Conservation (phyloP, 2,797 vertebrate species). For the Enteromius radiatus region DNA sequence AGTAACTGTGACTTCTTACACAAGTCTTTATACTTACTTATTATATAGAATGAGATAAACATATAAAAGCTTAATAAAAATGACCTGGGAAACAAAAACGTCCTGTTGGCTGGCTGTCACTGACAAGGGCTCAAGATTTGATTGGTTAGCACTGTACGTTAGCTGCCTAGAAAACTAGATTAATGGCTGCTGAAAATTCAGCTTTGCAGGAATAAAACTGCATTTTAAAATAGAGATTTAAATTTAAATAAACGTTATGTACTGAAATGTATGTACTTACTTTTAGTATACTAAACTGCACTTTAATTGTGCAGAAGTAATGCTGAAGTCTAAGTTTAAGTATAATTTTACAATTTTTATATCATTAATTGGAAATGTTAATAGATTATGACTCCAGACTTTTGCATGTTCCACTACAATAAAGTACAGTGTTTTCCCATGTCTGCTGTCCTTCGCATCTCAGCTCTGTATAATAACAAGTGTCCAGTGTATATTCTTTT, state of each 20-base stretch:
- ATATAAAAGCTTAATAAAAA: conserved; percentile 66
- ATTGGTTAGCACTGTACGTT: neutral
- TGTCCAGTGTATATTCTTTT: neutral
- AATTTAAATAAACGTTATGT: neutral
- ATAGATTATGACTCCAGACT: too few relatives aligned
- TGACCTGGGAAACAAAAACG: conserved; percentile 50
- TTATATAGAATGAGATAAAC: conserved; percentile 40
- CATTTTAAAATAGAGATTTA: neutral
- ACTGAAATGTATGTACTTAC: too few relatives aligned
- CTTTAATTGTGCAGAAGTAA: too few relatives aligned
- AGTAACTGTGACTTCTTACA: neutral
- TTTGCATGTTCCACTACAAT: neutral
- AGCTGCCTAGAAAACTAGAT: neutral
- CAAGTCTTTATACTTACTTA: conserved; percentile 37
- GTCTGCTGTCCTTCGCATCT: neutral
- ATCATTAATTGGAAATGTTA: too few relatives aligned
- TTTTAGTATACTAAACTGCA: too few relatives aligned
- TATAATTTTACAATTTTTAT: too few relatives aligned
- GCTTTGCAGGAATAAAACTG: neutral
- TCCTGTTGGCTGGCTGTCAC: conserved; percentile 18
- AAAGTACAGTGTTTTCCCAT: neutral
- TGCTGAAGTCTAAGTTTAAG: too few relatives aligned
- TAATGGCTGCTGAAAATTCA: neutral
- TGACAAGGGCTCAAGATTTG: neutral
- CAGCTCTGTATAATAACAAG: too few relatives aligned